Evolutionary conservation across 2,888 invertebrate species (phyloP).

Genomic region (Erebia ligea): DNA sequence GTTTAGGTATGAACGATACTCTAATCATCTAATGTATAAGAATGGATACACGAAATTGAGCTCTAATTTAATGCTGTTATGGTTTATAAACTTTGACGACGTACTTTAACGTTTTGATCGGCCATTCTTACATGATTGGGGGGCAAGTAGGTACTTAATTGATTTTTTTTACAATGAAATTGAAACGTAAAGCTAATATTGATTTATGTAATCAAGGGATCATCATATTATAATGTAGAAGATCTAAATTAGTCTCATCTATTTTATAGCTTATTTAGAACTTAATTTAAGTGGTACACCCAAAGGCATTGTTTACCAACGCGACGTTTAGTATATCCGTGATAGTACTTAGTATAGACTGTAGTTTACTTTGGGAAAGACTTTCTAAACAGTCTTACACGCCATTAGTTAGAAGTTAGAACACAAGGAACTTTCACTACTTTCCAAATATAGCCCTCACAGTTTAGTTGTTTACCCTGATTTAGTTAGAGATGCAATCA

Average conservation of each 20-base stretch:
- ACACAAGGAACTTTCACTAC: constrained; percentile 29
- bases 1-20: no score
- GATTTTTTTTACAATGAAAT: no score
- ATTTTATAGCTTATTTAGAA: neutral
- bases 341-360: neutral
- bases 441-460: constrained; percentile 20
- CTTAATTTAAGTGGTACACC: neutral
- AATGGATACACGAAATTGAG: no score
- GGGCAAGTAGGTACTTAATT: no score
- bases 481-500: constrained; percentile 8
- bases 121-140: no score
- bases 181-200: no score
- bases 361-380: constrained; percentile 21
- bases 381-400: constrained; percentile 31
- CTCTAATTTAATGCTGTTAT: no score
- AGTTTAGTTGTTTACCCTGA: neutral
- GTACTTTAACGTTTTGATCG: no score
- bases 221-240: neutral
- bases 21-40: no score
- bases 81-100: no score
- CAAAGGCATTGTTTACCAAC: constrained; percentile 3
- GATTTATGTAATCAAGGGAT: no score
- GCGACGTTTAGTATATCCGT: constrained; percentile 6
- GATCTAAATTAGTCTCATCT: neutral
- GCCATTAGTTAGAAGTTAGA: constrained; percentile 25